phyloP scores from a whole-genome alignment of 2,888 invertebrate genomes.

The Hecatera dysodea region DNA sequence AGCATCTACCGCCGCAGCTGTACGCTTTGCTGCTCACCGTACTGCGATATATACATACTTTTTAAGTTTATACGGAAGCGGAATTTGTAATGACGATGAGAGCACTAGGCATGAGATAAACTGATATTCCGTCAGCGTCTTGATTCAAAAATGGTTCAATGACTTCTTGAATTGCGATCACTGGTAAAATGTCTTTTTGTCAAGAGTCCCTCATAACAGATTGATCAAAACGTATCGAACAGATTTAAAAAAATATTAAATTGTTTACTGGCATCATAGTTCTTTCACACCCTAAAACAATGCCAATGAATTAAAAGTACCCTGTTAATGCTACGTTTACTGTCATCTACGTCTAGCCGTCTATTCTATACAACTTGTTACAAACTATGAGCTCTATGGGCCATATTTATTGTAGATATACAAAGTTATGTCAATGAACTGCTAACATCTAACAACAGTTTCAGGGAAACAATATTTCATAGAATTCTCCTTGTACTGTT shows the following conservation, averaged over 20 bases:
- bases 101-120: not conserved
- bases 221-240: no score
- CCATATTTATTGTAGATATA: conserved; percentile 51
- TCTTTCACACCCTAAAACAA: not conserved
- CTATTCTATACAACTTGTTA: conserved; percentile 9
- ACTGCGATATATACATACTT: conserved; percentile 80
- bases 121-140: not conserved
- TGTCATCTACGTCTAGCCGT: not conserved
- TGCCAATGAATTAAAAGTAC: not conserved
- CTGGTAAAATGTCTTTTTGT: not conserved
- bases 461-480: conserved; percentile 8
- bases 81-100: conserved; percentile 11
- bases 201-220: no score
- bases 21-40: conserved; percentile 81
- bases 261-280: no score
- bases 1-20: conserved; percentile 81
- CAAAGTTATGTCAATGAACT: conserved; percentile 32
- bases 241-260: no score
- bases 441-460: conserved; percentile 3
- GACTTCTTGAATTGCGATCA: not conserved
- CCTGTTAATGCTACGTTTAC: not conserved
- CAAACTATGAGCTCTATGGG: conserved; percentile 27
- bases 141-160: not conserved
- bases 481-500: conserved; percentile 1
- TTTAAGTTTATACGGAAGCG: conserved; percentile 64